phyloP scores from a whole-genome alignment of 2,113 vertebrate genomes.

The Indicator indicator region DNA sequence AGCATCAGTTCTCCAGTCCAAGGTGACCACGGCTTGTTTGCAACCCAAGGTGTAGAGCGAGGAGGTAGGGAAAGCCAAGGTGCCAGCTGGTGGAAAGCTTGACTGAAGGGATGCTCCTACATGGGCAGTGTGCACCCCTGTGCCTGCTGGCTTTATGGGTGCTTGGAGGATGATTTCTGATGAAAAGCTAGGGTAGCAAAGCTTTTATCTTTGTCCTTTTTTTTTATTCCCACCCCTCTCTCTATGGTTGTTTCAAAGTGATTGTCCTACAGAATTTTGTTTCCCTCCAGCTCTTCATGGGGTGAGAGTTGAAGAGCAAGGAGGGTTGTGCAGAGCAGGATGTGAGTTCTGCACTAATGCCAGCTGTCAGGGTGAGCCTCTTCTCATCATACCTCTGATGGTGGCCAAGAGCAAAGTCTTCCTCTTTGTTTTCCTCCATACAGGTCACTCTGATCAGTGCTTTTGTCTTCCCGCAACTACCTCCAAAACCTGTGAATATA shows the following conservation, averaged over 20 bases:
- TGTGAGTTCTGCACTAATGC: rapidly evolving
- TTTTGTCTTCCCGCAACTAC: conserved; percentile 86
- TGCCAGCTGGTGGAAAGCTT: not conserved
- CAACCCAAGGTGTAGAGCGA: not conserved
- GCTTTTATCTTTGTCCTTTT: rapidly evolving
- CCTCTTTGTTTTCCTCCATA: conserved; percentile 39
- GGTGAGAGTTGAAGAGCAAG: not conserved
- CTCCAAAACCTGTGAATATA: conserved; percentile 85
- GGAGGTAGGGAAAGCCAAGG: not conserved
- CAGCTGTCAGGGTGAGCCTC: not conserved
- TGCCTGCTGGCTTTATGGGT: not conserved
- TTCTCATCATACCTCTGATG: not conserved
- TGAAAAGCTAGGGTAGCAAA: not conserved
- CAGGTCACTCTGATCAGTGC: conserved; percentile 87
- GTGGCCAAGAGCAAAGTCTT: not conserved
- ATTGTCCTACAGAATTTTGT: not conserved
- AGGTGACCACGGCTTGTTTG: rapidly evolving
- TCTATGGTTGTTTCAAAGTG: not conserved
- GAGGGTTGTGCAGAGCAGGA: not conserved
- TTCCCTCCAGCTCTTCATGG: not conserved
- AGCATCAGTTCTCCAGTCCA: no score
- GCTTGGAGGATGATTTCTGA: not conserved
- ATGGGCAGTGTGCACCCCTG: rapidly evolving
- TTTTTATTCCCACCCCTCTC: not conserved
- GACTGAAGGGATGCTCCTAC: not conserved